Evolutionary conservation across 1,140 invertebrate species (phyloP).

Genomic region (Chrysoperla carnea): DNA sequence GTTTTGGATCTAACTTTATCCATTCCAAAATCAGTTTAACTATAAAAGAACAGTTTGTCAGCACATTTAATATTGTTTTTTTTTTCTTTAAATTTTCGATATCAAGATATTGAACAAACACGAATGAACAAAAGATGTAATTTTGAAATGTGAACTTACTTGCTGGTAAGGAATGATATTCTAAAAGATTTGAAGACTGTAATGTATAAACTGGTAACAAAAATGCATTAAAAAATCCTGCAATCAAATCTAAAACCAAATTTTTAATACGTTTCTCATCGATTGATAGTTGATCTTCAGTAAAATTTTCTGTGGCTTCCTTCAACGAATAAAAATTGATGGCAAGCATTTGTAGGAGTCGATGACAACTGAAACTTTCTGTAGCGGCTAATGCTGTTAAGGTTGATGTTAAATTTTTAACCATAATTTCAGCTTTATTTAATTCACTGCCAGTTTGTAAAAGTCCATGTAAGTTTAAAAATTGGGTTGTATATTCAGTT

Average conservation of each 20-base stretch:
- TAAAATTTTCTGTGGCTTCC: constrained; percentile 19
- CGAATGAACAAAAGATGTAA: too few relatives aligned
- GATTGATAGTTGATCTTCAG: constrained; percentile 29
- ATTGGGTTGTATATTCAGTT: constrained; percentile 48
- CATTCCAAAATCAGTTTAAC: constrained; percentile 62
- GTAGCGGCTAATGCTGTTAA: constrained; percentile 58
- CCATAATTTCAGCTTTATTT: constrained; percentile 33
- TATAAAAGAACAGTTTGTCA: constrained; percentile 10
- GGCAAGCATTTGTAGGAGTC: constrained; percentile 54
- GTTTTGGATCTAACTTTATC: constrained; percentile 36
- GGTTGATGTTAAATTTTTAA: constrained; percentile 42
- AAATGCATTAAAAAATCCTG: constrained; percentile 47
- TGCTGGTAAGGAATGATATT: constrained; percentile 52
- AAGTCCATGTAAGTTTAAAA: constrained; percentile 44
- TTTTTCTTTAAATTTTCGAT: too few relatives aligned
- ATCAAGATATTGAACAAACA: too few relatives aligned
- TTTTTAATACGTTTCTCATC: constrained; percentile 33
- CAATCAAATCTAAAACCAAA: constrained; percentile 43
- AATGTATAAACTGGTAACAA: constrained; percentile 51
- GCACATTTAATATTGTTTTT: too few relatives aligned
- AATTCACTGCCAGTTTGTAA: constrained; percentile 39
- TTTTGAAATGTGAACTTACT: constrained; percentile 23
- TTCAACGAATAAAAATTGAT: constrained; percentile 58
- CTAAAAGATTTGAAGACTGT: constrained; percentile 32
- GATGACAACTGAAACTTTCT: constrained; percentile 53